These are phyloP conservation scores for Tenthredo scrophulariae DNA, from an alignment of 2,888 invertebrate genomes.

Conservation along the genomic window DNA sequence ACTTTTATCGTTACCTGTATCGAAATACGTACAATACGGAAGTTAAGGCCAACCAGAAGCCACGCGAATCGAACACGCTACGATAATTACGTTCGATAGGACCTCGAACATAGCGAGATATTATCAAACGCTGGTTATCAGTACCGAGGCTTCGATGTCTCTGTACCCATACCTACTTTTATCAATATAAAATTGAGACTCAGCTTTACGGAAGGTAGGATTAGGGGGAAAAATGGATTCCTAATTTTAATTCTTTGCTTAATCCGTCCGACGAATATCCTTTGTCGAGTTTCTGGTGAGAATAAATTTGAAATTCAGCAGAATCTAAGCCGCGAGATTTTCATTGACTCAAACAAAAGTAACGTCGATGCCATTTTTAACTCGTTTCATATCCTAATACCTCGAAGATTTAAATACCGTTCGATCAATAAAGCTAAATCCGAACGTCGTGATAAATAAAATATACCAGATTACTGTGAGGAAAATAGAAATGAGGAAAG, in stretches of 20 bases:
- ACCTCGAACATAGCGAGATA: conserved; percentile 21
- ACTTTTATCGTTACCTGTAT: conserved; percentile 37
- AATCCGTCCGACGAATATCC: conserved; percentile 29
- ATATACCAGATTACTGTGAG: neutral
- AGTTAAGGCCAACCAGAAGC: neutral
- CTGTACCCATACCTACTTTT: neutral
- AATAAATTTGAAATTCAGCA: conserved; percentile 50
- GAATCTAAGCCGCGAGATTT: neutral
- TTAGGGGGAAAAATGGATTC: conserved; percentile 39
- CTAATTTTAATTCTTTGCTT: conserved; percentile 51
- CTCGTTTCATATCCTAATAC: conserved; percentile 2
- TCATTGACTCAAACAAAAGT: conserved; percentile 25
- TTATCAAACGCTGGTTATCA: neutral
- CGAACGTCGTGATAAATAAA: neutral
- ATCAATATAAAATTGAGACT: conserved; percentile 22
- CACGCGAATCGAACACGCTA: conserved; percentile 43
- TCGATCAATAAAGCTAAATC: conserved; percentile 15
- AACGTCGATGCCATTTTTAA: conserved; percentile 17
- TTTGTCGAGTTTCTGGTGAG: conserved; percentile 5
- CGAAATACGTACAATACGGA: neutral
- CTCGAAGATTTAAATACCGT: neutral
- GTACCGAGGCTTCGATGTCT: neutral
- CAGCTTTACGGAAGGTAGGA: conserved; percentile 4
- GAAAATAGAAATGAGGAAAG: neutral
- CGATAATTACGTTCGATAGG: conserved; percentile 37